These are phyloP conservation scores for Scaptomyza reducta DNA, from an alignment of 2,888 invertebrate genomes.

Conservation along the genomic window DNA sequence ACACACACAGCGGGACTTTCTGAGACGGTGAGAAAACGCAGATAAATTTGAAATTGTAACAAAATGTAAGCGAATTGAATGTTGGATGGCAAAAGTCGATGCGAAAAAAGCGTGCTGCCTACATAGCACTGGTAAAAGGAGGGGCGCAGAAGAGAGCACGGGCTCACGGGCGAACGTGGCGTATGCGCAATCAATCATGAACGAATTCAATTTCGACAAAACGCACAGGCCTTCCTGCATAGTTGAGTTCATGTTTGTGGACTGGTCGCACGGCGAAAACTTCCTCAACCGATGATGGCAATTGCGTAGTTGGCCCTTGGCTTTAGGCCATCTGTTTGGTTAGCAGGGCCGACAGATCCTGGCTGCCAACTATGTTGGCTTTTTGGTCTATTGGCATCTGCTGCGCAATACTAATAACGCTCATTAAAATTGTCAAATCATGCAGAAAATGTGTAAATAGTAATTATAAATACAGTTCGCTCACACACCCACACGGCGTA, in stretches of 20 bases:
- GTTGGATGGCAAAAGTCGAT: constrained; percentile 27
- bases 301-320: constrained; percentile 51
- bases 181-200: constrained; percentile 74
- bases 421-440: constrained; percentile 78
- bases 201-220: constrained; percentile 72
- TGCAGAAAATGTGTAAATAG: constrained; percentile 72
- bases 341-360: constrained; percentile 13
- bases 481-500: constrained; percentile 24
- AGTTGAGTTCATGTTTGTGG: constrained; percentile 12
- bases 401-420: constrained; percentile 53
- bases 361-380: constrained; percentile 16
- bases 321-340: constrained; percentile 32
- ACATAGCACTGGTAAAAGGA: neutral
- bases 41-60: constrained; percentile 70
- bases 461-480: constrained; percentile 53
- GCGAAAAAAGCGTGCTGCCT: constrained; percentile 41
- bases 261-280: constrained; percentile 14
- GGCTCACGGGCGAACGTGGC: constrained; percentile 48
- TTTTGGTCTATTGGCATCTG: constrained; percentile 49
- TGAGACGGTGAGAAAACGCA: constrained; percentile 42
- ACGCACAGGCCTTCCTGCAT: constrained; percentile 42
- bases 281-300: constrained; percentile 27
- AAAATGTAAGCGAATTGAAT: constrained; percentile 59
- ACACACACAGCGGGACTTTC: constrained; percentile 26
- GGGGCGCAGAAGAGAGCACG: neutral